phyloP scores from a whole-genome alignment of 2,113 vertebrate species.

The Chaenogobius annularis region DNA sequence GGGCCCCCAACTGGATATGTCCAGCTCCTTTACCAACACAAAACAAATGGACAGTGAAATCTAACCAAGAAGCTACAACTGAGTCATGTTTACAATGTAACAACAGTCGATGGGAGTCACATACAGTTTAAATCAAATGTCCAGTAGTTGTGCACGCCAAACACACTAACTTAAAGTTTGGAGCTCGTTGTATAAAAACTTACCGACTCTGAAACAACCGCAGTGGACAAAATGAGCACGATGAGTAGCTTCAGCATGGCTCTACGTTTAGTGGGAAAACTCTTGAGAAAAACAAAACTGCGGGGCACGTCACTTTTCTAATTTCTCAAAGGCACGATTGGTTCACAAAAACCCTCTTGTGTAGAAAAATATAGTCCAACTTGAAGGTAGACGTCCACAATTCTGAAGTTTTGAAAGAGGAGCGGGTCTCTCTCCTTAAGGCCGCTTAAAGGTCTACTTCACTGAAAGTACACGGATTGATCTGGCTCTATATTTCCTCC shows the following conservation, averaged over 20 bases:
- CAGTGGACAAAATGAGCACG: slow-evolving; percentile 62
- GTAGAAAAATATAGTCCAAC: slow-evolving; percentile 31
- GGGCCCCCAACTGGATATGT: slow-evolving; percentile 39
- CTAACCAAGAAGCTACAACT: not conserved
- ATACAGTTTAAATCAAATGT: not conserved
- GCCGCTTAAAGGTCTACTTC: not conserved
- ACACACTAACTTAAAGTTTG: not conserved
- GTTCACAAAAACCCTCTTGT: not conserved
- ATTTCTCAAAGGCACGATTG: not conserved
- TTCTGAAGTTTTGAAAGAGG: not conserved
- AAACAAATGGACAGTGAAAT: not conserved
- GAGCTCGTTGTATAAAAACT: slow-evolving; percentile 38
- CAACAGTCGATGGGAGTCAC: not conserved
- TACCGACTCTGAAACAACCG: slow-evolving; percentile 76
- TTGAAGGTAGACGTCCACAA: not conserved
- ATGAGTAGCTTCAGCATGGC: slow-evolving; percentile 69
- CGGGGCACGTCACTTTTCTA: not conserved
- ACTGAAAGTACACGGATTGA: not conserved
- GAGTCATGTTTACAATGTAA: too few relatives aligned
- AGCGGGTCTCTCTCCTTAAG: not conserved
- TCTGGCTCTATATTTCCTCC: slow-evolving; percentile 12
- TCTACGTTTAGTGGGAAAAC: slow-evolving; percentile 5
- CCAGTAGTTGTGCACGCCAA: not conserved
- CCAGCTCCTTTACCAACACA: not conserved
- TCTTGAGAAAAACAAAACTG: not conserved